These are phyloP conservation scores for Lithophane leautieri DNA, from an alignment of 2,888 invertebrate genomes.

Conservation along the genomic window DNA sequence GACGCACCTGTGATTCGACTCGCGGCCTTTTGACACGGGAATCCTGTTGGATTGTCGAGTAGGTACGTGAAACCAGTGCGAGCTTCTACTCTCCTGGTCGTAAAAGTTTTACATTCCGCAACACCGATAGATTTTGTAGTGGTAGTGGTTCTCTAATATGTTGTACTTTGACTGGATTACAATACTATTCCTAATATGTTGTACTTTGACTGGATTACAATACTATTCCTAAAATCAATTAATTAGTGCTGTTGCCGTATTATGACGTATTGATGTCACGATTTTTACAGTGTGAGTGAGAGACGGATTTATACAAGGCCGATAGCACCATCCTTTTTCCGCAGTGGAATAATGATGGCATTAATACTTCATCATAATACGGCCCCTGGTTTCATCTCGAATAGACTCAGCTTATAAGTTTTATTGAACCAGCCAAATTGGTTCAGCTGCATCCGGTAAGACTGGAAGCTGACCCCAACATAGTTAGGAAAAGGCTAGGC, in stretches of 20 bases:
- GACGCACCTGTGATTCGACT: constrained; percentile 53
- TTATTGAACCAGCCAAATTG: not conserved
- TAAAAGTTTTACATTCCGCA: constrained; percentile 45
- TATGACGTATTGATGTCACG: no score
- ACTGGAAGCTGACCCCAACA: no score
- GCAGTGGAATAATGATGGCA: no score
- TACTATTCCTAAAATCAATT: not conserved
- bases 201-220: not conserved
- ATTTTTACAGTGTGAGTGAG: no score
- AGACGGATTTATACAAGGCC: no score
- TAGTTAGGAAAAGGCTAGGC: no score
- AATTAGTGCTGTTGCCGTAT: not conserved
- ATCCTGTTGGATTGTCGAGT: constrained; percentile 53
- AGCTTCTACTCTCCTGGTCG: constrained; percentile 27
- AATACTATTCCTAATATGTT: no score
- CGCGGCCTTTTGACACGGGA: constrained; percentile 58
- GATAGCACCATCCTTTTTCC: no score
- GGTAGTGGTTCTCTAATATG: not conserved
- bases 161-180: not conserved
- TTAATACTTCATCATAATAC: no score
- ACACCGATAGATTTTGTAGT: constrained; percentile 21
- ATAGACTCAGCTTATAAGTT: not conserved
- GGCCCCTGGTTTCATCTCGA: not conserved
- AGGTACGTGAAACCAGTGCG: constrained; percentile 32
- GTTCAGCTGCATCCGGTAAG: no score